Conservation (phyloP, 2,113 vertebrate genomes). For the Colistium nudipinnis region DNA sequence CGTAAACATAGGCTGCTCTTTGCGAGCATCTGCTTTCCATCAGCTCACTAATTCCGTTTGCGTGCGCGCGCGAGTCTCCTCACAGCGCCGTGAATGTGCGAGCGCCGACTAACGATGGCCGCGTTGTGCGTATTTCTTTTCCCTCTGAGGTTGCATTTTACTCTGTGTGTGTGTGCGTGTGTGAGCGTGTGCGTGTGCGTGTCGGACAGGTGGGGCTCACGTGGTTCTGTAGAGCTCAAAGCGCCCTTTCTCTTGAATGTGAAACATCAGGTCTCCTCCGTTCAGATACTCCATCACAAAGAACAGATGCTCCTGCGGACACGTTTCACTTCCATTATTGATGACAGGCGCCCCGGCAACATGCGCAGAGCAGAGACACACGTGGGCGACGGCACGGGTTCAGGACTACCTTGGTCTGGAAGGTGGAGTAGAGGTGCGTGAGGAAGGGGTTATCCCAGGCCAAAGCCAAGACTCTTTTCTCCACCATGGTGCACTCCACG, state of each 20-base stretch:
- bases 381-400: neutral
- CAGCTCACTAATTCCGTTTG: conserved; percentile 5
- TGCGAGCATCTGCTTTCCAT: conserved; percentile 32
- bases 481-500: conserved; percentile 98
- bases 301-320: conserved; percentile 93
- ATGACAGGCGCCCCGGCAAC: neutral
- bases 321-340: conserved; percentile 15
- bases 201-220: conserved; percentile 80
- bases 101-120: neutral
- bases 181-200: too few species aligned
- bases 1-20: conserved; percentile 25
- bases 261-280: conserved; percentile 97
- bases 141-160: neutral
- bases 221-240: conserved; percentile 93
- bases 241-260: conserved; percentile 98
- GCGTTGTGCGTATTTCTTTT: neutral
- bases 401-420: conserved; percentile 91
- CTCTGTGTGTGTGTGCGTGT: neutral
- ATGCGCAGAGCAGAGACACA: neutral
- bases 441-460: conserved; percentile 98
- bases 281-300: conserved; percentile 99
- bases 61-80: neutral
- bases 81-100: neutral
- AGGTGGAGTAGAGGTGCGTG: conserved; percentile 94
- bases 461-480: conserved; percentile 94